phyloP scores from a whole-genome alignment of 2,888 invertebrate species.

The Hypolimnas misippus region DNA sequence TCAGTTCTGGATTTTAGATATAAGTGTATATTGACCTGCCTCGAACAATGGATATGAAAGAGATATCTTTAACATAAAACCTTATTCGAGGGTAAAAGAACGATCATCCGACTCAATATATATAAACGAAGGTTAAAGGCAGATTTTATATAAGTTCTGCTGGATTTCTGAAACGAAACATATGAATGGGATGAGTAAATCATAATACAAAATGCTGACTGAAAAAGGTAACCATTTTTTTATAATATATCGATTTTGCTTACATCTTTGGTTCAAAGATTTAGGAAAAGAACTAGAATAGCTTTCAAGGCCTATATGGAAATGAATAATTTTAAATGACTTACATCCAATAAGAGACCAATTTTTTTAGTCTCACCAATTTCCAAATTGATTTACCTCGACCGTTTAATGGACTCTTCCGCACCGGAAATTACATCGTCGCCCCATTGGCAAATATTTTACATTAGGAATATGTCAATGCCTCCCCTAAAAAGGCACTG shows the following conservation, averaged over 20 bases:
- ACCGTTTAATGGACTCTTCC: conserved; percentile 35
- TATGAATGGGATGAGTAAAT: not conserved
- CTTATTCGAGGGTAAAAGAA: conserved; percentile 30
- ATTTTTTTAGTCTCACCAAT: conserved; percentile 12
- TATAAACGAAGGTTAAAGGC: conserved; percentile 21
- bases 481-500: conserved; percentile 11
- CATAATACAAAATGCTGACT: not conserved
- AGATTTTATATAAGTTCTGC: conserved; percentile 20
- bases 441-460: conserved; percentile 29
- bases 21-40: conserved; percentile 22
- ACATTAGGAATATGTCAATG: conserved; percentile 28
- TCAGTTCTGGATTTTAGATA: not conserved
- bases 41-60: conserved; percentile 26
- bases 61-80: conserved; percentile 31
- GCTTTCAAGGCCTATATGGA: not conserved
- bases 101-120: conserved; percentile 27
- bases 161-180: conserved; percentile 6
- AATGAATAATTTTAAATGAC: not conserved
- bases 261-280: not conserved
- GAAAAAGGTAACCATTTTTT: not conserved
- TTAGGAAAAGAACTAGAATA: not conserved
- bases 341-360: not conserved
- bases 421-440: conserved; percentile 33
- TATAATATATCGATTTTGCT: not conserved
- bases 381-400: conserved; percentile 30